Percentiles rank a stretch among this genome's conserved stretches.
Evolutionary conservation across 2,113 vertebrate genomes (phyloP).

Genomic region (Corvus hawaiiensis): DNA sequence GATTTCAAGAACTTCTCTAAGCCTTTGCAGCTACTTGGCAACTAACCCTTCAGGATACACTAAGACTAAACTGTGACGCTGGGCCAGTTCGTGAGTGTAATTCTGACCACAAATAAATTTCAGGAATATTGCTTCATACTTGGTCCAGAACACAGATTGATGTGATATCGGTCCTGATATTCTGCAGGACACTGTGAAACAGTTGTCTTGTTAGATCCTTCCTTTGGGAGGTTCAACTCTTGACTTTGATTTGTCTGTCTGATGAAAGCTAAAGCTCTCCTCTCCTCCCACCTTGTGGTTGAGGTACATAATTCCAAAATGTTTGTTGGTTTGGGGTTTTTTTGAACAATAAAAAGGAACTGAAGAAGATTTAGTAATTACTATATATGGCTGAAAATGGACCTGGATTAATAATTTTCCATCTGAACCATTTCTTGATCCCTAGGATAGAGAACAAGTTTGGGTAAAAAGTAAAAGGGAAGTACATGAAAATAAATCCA

Average conservation of each 20-base stretch:
- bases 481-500: not conserved
- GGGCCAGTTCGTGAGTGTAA: slow-evolving; percentile 9
- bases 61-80: not conserved
- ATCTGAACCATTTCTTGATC: not conserved
- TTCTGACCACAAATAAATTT: not conserved
- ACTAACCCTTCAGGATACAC: slow-evolving; percentile 7
- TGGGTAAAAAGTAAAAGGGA: not conserved
- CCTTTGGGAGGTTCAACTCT: not conserved
- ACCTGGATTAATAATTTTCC: not conserved
- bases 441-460: not conserved
- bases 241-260: not conserved
- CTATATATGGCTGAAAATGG: not conserved
- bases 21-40: slow-evolving; percentile 29
- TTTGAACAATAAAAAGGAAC: not conserved
- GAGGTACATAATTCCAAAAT: not conserved
- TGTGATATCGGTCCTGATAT: not conserved
- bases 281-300: not conserved
- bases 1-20: slow-evolving; percentile 8
- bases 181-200: not conserved
- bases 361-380: not conserved
- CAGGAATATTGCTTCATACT: not conserved
- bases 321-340: not conserved
- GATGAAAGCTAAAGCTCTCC: not conserved
- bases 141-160: not conserved
- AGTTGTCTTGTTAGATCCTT: not conserved